Conservation (phyloP, 2,888 invertebrate species). For the Colostygia pectinataria region DNA sequence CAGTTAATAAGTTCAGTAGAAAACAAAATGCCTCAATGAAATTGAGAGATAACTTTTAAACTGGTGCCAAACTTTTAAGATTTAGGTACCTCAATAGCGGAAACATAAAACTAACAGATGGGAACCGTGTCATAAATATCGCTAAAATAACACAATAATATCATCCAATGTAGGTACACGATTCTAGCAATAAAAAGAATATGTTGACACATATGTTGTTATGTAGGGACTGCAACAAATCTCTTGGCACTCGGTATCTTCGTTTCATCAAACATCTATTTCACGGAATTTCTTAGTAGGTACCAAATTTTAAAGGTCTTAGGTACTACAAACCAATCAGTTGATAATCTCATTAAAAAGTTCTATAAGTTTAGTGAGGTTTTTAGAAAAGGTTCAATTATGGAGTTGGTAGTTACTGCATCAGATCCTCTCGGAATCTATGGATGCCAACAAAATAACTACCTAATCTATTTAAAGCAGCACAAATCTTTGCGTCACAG, state of each 20-base stretch:
- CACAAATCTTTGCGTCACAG: slow-evolving; percentile 49
- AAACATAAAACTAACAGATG: slow-evolving; percentile 48
- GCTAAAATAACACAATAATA: slow-evolving; percentile 41
- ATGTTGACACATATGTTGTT: slow-evolving; percentile 24
- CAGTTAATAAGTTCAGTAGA: too few relatives aligned
- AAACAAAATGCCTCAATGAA: slow-evolving; percentile 5
- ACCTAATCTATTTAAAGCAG: slow-evolving; percentile 33
- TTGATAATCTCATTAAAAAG: too few relatives aligned
- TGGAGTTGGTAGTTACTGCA: too few relatives aligned
- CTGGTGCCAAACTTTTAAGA: slow-evolving; percentile 30
- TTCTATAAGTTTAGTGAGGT: too few relatives aligned
- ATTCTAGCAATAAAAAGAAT: slow-evolving; percentile 27
- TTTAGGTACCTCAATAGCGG: slow-evolving; percentile 36
- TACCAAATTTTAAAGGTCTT: too few relatives aligned
- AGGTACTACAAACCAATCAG: too few relatives aligned
- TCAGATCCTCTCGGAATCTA: slow-evolving; percentile 1
- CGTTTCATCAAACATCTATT: not conserved
- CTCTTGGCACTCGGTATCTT: slow-evolving; percentile 21
- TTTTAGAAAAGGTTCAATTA: too few relatives aligned
- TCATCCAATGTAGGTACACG: slow-evolving; percentile 21
- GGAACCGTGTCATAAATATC: slow-evolving; percentile 45
- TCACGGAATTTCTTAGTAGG: not conserved
- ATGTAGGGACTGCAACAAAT: slow-evolving; percentile 28
- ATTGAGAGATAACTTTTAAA: slow-evolving; percentile 19
- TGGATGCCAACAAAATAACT: slow-evolving; percentile 23